Evolutionary conservation across 1,140 invertebrate species (phyloP).

Genomic region (Schmidtea mediterranea): DNA sequence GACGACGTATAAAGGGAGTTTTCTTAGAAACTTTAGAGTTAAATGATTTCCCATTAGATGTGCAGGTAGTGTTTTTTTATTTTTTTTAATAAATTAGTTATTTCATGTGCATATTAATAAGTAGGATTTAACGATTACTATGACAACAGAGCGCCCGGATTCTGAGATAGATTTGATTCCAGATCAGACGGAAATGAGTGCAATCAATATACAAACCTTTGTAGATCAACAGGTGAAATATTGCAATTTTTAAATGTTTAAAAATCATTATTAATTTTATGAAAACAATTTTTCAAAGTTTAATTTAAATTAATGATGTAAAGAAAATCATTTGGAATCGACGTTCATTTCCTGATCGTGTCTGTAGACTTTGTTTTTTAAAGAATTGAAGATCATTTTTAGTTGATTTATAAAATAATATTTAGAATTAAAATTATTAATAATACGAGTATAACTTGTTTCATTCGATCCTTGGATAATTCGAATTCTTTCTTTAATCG

Average conservation of each 20-base stretch:
- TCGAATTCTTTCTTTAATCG: too few relatives aligned
- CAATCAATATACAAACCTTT: constrained; percentile 5
- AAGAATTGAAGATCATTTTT: too few relatives aligned
- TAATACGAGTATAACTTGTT: too few relatives aligned
- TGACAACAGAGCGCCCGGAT: constrained; percentile 6
- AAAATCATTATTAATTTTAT: background rate
- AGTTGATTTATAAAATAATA: too few relatives aligned
- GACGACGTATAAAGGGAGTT: constrained; percentile 10
- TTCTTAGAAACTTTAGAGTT: constrained; percentile 11
- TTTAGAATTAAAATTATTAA: too few relatives aligned
- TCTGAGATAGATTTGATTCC: constrained; percentile 9
- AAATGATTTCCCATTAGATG: constrained; percentile 11
- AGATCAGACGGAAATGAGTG: constrained; percentile 3
- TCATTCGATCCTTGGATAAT: too few relatives aligned
- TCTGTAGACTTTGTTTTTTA: too few relatives aligned
- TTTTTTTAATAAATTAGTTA: constrained; percentile 3
- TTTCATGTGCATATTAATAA: background rate
- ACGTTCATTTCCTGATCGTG: too few relatives aligned
- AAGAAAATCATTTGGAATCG: too few relatives aligned
- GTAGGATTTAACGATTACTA: constrained; percentile 7
- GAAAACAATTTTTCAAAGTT: background rate
- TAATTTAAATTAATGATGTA: too few relatives aligned
- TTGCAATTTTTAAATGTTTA: background rate
- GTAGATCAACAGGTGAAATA: constrained; percentile 7
- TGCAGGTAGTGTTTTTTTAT: too few relatives aligned